Base-by-base conservation (phyloP, 2,888 invertebrate genomes). In the Eristalis tenax region DNA sequence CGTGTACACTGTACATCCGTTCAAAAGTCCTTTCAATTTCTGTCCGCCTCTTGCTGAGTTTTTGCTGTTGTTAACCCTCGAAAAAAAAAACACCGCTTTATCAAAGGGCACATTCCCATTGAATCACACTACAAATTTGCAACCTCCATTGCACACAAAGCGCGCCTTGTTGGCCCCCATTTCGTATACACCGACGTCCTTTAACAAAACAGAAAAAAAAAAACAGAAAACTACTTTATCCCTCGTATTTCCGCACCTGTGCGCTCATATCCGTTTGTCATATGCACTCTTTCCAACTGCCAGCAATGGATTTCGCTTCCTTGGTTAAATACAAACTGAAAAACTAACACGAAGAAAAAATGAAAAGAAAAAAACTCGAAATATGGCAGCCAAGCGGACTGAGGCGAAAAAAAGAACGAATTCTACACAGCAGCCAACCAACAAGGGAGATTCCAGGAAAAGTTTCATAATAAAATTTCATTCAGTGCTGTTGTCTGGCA, bases 401-500 rank as follows among this genome's bases (percentile, higher is more conserved):
- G 8, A 32, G 50, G 43, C 43, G 43, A 15, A 43, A 83, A 73
- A 40, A 65, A 64, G 32, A 23, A 26, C 32, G 38, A 63, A n/a
- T 56, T 13, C 26, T 26, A 11, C 65, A 38, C n/a, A 38, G 18
- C 4, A 43, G n/a, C n/a, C 2, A 1, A 65, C 69, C 32, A 79
- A 71, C 70, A 78, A 43, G 76, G 43, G 50, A 69, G 69, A 13
- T 61, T 22, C 32, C 70, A 63, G 70, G 66, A 86, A 79, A 82
- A 83, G 65, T 78, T 86, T 86, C 71, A 86, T 82, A 86, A 86
- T 86, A 86, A 86, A 86, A 86, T 86, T 86, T 86, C 78, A 86
- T 86, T 82, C 82, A 82, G 77, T 82, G 66, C 78, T 68, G 82
- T 82, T 82, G 86, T 78, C 86, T 86, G 86, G 86, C 78, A 82